Evolutionary conservation across 2,888 invertebrate species (phyloP).

Genomic region (Bugulina stolonifera): DNA sequence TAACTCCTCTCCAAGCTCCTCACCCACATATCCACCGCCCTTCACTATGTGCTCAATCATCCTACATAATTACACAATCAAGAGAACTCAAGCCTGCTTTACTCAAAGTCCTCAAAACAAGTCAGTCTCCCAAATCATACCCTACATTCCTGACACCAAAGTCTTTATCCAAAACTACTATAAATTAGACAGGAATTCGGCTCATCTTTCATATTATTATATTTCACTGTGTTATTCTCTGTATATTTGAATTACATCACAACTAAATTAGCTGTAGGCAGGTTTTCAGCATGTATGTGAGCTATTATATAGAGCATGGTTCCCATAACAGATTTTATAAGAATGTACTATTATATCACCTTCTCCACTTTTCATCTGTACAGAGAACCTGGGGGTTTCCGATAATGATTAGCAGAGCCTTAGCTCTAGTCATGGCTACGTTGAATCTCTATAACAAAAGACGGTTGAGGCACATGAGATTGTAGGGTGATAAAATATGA

Average conservation of each 20-base stretch:
- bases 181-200: too few species aligned
- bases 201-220: too few species aligned
- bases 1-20: neutral
- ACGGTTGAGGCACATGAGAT: too few species aligned
- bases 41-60: conserved; percentile 4
- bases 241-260: too few species aligned
- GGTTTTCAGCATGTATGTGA: neutral
- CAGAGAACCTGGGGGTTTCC: conserved; percentile 41
- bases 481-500: too few species aligned
- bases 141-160: too few species aligned
- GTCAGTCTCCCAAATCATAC: too few species aligned
- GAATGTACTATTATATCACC: too few species aligned
- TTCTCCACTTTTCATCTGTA: conserved; percentile 38
- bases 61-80: neutral
- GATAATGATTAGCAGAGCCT: conserved; percentile 42
- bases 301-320: neutral
- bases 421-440: conserved; percentile 43
- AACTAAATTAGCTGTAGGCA: too few species aligned
- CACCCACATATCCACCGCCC: conserved; percentile 13
- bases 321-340: neutral
- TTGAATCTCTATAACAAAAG: conserved; percentile 39
- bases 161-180: too few species aligned
- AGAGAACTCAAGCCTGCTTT: neutral
- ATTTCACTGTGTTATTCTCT: too few species aligned
- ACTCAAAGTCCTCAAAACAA: too few species aligned